Base-by-base conservation (phyloP, 1,140 invertebrate species). In the Dreissena polymorpha region DNA sequence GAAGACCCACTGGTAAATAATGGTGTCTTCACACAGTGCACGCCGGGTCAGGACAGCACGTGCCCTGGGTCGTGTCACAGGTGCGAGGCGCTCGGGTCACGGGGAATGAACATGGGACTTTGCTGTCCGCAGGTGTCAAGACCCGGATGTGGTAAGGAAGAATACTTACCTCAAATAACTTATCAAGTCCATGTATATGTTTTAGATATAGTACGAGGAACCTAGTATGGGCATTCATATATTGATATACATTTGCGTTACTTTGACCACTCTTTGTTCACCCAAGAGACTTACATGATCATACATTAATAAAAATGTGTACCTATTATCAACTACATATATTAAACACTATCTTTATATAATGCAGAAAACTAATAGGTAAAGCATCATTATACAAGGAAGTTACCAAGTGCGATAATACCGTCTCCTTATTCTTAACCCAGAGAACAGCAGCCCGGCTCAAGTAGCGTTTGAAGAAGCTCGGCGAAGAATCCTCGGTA, bases 401-500 rank as follows among this genome's bases (percentile, higher is more conserved):
- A 16, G 65, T 5, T 16, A 25, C 3, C 1, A 25, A 18, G 3
- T 14, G 21, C 25, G 1, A 23, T 68, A 25, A n/a, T 21, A 16
- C 7, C 16, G 65, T 68, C 12, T 72, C 39, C n/a, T 39, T 14
- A 21, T 68, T 57, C 21, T 69, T 5, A 21, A 39, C 55, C 18
- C n/a, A 78, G 76, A 78, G 55, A 55, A 18, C 2, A 78, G 76
- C 23, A 78, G 76, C 69, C 76, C 76, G n/a, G 55, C 68, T 29
- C 29, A 53, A 57, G 57, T 68, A 23, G 50, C 68, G 53, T 78
- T 78, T 57, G 76, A 78, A 53, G 67, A 25, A 6, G 63, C 76
- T 10, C n/a, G 76, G 6, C 39, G 67, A 39, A 64, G 67, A 16
- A 78, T 78, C 18, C 7, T 39, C 7, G 39, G 65, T 21, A 23